Percentiles rank a stretch among this genome's conserved stretches.
These are phyloP conservation scores for Standfussiana lucernea DNA, from an alignment of 2,888 invertebrate genomes.

Conservation along the genomic window DNA sequence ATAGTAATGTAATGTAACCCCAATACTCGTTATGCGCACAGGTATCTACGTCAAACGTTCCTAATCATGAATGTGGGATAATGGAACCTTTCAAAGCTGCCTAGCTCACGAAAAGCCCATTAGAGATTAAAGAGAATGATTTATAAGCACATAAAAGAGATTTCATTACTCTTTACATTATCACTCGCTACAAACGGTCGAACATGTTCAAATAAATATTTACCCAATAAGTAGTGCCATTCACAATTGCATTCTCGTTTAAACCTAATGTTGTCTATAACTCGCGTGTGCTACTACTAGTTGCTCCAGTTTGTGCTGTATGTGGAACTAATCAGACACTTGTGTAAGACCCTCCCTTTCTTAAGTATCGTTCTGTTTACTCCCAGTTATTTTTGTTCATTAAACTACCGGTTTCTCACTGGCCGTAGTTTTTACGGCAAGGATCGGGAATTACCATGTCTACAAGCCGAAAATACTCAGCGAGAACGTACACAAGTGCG, in stretches of 20 bases:
- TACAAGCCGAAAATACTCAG: slow-evolving; percentile 6
- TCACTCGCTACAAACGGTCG: background rate
- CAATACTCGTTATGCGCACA: no score
- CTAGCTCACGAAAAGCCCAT: background rate
- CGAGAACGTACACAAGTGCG: slow-evolving; percentile 15
- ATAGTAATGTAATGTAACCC: no score
- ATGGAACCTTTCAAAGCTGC: slow-evolving; percentile 3
- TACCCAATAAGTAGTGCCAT: slow-evolving; percentile 11
- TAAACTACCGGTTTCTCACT: slow-evolving; percentile 11
- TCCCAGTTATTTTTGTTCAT: slow-evolving; percentile 44
- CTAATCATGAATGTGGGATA: background rate
- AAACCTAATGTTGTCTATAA: slow-evolving; percentile 5
- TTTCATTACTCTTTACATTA: slow-evolving; percentile 13
- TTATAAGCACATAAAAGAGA: slow-evolving; percentile 10
- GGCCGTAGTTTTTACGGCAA: slow-evolving; percentile 30
- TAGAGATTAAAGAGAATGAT: slow-evolving; percentile 23
- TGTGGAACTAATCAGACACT: slow-evolving; percentile 37
- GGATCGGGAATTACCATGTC: slow-evolving; percentile 12
- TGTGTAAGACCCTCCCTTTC: slow-evolving; percentile 25
- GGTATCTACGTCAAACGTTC: background rate
- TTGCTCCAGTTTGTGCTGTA: slow-evolving; percentile 27
- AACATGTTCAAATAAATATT: slow-evolving; percentile 35
- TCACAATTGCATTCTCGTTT: slow-evolving; percentile 16
- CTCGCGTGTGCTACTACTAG: slow-evolving; percentile 3
- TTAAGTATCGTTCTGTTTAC: slow-evolving; percentile 39